Evolutionary conservation across 2,113 vertebrate genomes (phyloP).

Genomic region (Cochlearius cochlearius): DNA sequence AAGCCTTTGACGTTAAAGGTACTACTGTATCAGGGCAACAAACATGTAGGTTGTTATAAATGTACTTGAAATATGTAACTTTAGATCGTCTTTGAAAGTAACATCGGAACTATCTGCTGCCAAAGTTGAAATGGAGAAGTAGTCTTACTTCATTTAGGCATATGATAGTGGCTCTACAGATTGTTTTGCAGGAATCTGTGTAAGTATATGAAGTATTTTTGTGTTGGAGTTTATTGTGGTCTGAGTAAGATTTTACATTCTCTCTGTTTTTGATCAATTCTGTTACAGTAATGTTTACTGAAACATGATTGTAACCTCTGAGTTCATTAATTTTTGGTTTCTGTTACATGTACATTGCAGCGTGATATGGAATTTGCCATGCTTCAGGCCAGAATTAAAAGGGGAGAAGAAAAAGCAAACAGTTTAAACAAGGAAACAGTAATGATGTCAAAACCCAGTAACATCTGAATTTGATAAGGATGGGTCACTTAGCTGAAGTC

Average conservation of each 20-base stretch:
- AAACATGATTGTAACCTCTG: not conserved
- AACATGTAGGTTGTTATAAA: not conserved
- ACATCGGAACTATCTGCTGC: not conserved
- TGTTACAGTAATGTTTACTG: not conserved
- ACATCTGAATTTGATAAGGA: not conserved
- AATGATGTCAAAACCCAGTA: not conserved
- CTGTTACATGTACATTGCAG: not conserved
- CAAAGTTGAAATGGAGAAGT: not conserved
- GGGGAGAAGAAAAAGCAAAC: not conserved
- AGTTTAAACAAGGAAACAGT: not conserved
- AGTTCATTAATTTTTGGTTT: not conserved
- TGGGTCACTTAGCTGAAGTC: not conserved
- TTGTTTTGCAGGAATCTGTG: not conserved
- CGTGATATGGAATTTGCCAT: not conserved
- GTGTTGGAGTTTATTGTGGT: not conserved
- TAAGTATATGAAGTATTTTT: not conserved
- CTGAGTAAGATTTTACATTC: not conserved
- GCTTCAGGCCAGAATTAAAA: not conserved
- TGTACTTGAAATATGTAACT: not conserved
- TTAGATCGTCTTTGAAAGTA: not conserved
- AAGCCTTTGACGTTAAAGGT: not conserved
- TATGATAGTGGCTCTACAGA: not conserved
- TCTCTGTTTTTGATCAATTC: not conserved
- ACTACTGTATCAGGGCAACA: not conserved
- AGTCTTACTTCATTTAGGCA: not conserved